Percentiles rank a stretch among this genome's conserved stretches.
Evolutionary conservation across 2,113 vertebrate species (phyloP).

Genomic region (Tetrax tetrax): DNA sequence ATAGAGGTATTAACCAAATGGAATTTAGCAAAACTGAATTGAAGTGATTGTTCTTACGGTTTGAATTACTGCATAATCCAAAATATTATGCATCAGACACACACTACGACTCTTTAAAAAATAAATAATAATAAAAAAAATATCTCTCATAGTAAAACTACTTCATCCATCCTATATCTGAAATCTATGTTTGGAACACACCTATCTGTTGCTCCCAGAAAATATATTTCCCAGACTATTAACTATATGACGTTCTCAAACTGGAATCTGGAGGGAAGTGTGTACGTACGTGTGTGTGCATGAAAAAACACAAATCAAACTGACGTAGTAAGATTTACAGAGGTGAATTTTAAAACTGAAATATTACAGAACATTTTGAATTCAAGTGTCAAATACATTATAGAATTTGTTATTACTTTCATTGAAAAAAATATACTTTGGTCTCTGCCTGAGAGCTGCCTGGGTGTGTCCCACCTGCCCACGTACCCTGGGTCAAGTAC

Average conservation of each 20-base stretch:
- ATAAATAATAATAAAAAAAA: too few relatives aligned
- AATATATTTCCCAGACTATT: neutral
- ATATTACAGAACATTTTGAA: neutral
- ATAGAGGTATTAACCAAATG: neutral
- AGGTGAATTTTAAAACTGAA: neutral
- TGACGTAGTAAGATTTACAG: neutral
- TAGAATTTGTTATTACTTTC: neutral
- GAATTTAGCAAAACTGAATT: neutral
- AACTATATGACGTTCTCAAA: neutral
- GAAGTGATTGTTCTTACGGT: neutral
- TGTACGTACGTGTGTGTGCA: fast-evolving
- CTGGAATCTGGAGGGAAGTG: neutral
- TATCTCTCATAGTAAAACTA: neutral
- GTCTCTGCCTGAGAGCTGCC: neutral
- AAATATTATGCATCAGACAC: neutral
- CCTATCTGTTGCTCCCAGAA: neutral
- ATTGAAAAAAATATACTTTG: neutral
- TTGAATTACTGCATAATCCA: neutral
- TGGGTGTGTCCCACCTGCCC: neutral
- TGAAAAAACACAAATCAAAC: neutral
- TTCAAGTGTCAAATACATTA: neutral
- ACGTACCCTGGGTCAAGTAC: neutral
- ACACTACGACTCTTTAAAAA: neutral
- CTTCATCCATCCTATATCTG: neutral
- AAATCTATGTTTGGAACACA: neutral